These are phyloP conservation scores for Papilio polyxenes DNA, from an alignment of 1,140 invertebrate species.

Conservation along the genomic window DNA sequence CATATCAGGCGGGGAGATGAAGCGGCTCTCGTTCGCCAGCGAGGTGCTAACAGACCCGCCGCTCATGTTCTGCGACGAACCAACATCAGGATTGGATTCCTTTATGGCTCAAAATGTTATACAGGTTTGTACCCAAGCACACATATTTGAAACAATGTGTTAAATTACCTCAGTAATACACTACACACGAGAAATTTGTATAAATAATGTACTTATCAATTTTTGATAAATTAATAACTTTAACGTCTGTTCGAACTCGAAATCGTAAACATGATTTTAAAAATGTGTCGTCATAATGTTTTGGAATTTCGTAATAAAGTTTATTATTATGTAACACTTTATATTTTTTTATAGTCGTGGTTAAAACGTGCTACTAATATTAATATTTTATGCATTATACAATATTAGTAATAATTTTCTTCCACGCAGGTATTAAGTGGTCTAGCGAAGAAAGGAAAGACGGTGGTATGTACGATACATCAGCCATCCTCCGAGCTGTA, in stretches of 20 bases:
- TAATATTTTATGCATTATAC: neutral
- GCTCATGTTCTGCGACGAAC: constrained; percentile 98
- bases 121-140: constrained; percentile 75
- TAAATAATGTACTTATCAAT: too few relatives aligned
- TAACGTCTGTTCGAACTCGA: too few relatives aligned
- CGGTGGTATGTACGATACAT: constrained; percentile 96
- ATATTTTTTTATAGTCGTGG: neutral
- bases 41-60: constrained; percentile 97
- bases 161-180: too few relatives aligned
- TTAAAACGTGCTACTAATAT: too few relatives aligned
- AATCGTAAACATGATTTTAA: too few relatives aligned
- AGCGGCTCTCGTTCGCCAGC: constrained; percentile 96
- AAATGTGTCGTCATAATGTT: too few relatives aligned
- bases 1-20: constrained; percentile 97
- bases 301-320: too few relatives aligned
- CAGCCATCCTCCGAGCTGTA: constrained; percentile 97
- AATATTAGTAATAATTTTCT: constrained; percentile 15
- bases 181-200: too few relatives aligned
- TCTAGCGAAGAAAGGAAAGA: constrained; percentile 91
- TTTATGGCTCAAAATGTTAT: constrained; percentile 95
- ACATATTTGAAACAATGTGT: too few relatives aligned
- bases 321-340: too few relatives aligned
- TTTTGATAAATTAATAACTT: too few relatives aligned
- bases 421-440: constrained; percentile 84
- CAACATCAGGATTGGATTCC: constrained; percentile 93